Percentiles rank a stretch among this genome's conserved stretches.
Evolutionary conservation across 2,113 vertebrate genomes (phyloP).

Genomic region (Petrocephalus microphthalmus): DNA sequence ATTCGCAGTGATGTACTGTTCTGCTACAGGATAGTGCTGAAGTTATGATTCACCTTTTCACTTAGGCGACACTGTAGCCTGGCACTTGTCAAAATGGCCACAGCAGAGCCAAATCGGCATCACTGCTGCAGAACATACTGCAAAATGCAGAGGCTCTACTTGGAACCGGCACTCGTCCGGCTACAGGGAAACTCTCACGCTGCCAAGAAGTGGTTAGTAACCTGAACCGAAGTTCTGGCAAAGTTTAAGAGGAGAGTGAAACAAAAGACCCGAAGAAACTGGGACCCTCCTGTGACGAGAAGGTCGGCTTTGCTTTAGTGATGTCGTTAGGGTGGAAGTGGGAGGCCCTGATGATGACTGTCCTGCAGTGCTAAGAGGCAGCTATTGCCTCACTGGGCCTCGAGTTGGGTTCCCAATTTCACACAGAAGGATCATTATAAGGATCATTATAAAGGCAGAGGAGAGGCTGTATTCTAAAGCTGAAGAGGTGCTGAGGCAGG

Average conservation of each 20-base stretch:
- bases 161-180: background rate
- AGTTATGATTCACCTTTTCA: background rate
- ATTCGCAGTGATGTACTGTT: conserved; percentile 17
- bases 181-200: background rate
- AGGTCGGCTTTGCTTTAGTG: background rate
- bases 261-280: background rate
- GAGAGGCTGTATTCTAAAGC: background rate
- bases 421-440: background rate
- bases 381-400: background rate
- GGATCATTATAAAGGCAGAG: background rate
- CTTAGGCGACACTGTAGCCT: conserved; percentile 8
- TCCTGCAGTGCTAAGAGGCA: background rate
- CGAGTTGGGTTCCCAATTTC: background rate
- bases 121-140: background rate
- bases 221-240: background rate
- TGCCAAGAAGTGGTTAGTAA: background rate
- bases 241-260: background rate
- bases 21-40: background rate
- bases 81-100: background rate
- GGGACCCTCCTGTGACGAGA: background rate
- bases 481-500: background rate
- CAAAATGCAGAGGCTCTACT: background rate
- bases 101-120: background rate
- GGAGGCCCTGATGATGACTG: background rate
- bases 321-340: background rate